These are phyloP conservation scores for Cephalopachus bancanus DNA, from an alignment of 2,797 vertebrate genomes.

Conservation along the genomic window DNA sequence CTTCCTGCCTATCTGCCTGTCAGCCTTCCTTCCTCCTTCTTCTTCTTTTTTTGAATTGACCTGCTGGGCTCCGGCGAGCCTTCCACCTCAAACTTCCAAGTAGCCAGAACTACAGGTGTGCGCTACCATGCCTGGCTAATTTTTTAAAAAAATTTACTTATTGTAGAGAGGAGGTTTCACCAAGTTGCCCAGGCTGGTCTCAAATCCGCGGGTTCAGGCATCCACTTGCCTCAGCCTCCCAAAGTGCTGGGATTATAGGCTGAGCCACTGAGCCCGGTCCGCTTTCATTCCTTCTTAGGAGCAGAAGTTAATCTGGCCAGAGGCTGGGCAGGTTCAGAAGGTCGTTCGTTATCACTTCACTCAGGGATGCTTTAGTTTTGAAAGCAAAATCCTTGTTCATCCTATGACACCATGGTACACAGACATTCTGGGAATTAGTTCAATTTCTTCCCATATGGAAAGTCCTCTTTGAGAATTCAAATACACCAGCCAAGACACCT, in stretches of 20 bases:
- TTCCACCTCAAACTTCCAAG: neutral
- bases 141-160: no score
- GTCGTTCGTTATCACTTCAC: neutral
- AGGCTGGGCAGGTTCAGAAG: neutral
- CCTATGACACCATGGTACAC: neutral
- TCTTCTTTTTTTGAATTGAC: neutral
- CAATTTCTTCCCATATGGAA: neutral
- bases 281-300: constrained; percentile 6
- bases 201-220: neutral
- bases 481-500: no score
- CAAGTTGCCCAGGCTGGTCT: neutral
- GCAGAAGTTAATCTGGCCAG: neutral
- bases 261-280: no score
- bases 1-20: neutral
- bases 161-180: neutral
- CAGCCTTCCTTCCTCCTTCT: neutral
- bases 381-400: neutral
- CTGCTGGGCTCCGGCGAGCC: neutral
- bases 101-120: neutral
- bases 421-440: neutral
- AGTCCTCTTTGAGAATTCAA: neutral
- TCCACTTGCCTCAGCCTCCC: neutral
- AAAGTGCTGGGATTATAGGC: neutral
- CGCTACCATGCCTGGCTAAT: neutral
- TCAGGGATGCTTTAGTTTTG: neutral